A percentile compares a stretch with the other conserved stretches of the same genome.
phyloP scores from a whole-genome alignment of 2,113 vertebrate genomes.

The Cryptomyrus ogoouensis region DNA sequence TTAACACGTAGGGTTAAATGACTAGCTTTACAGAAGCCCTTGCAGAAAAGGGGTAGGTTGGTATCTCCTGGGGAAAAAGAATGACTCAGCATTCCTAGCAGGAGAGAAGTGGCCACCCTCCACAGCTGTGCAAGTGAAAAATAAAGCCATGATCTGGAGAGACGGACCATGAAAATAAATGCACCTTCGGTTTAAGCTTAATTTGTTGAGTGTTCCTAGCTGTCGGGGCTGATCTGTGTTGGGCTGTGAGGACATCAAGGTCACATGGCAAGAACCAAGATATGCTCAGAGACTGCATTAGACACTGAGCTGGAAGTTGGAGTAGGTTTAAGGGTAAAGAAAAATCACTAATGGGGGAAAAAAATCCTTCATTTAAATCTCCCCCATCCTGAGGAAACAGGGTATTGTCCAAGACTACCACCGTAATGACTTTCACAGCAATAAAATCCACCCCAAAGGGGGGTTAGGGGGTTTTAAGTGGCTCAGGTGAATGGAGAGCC shows the following conservation, averaged over 20 bases:
- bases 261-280: not conserved
- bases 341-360: not conserved
- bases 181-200: not conserved
- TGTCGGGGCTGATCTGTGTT: not conserved
- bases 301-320: not conserved
- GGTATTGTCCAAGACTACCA: not conserved
- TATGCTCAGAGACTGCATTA: not conserved
- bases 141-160: not conserved
- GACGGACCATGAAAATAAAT: not conserved
- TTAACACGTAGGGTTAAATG: not conserved
- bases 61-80: not conserved
- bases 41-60: not conserved
- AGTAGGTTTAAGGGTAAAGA: not conserved
- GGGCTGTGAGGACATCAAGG: not conserved
- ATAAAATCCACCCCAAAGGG: no score
- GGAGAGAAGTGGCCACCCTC: not conserved
- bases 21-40: not conserved
- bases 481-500: not conserved
- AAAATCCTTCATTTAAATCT: not conserved
- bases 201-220: not conserved
- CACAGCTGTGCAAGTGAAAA: not conserved
- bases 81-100: not conserved
- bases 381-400: not conserved
- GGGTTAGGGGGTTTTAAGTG: not conserved
- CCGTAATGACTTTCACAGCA: not conserved